A percentile compares a stretch with the other conserved stretches of the same genome.
Conservation (phyloP, 2,888 invertebrate species). For the Eupithecia abbreviata region DNA sequence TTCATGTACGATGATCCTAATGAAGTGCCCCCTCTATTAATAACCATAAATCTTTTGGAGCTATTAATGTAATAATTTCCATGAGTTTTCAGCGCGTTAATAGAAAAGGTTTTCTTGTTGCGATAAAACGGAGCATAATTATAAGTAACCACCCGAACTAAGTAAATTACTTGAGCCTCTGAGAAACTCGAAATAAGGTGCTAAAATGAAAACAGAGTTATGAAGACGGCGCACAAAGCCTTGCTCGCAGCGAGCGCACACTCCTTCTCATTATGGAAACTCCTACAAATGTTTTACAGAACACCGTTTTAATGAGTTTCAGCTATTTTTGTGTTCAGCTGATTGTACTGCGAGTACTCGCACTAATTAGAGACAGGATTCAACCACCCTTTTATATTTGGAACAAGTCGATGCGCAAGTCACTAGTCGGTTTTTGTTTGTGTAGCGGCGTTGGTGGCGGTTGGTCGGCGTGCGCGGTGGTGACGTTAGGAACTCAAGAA, state of each 20-base stretch:
- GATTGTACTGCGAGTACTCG: not conserved
- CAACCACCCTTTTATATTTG: not conserved
- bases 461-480: not conserved
- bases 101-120: slow-evolving; percentile 11
- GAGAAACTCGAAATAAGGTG: slow-evolving; percentile 8
- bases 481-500: not conserved
- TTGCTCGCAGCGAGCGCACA: not conserved
- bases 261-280: not conserved
- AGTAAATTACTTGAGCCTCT: slow-evolving; percentile 9
- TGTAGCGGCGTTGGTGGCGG: not conserved
- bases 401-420: not conserved
- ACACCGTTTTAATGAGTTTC: not conserved
- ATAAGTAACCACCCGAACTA: slow-evolving; percentile 9
- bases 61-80: slow-evolving; percentile 2
- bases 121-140: slow-evolving; percentile 3
- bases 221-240: not conserved
- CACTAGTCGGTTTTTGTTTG: not conserved
- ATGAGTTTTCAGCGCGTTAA: slow-evolving; percentile 6
- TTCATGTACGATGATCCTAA: not conserved
- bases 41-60: slow-evolving; percentile 4
- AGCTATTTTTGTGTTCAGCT: slow-evolving; percentile 4
- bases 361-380: not conserved
- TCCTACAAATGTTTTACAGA: not conserved
- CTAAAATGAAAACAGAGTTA: slow-evolving; percentile 11
- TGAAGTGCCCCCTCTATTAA: not conserved